These are phyloP conservation scores for Cydia strobilella DNA, from an alignment of 1,140 invertebrate genomes.

Conservation along the genomic window DNA sequence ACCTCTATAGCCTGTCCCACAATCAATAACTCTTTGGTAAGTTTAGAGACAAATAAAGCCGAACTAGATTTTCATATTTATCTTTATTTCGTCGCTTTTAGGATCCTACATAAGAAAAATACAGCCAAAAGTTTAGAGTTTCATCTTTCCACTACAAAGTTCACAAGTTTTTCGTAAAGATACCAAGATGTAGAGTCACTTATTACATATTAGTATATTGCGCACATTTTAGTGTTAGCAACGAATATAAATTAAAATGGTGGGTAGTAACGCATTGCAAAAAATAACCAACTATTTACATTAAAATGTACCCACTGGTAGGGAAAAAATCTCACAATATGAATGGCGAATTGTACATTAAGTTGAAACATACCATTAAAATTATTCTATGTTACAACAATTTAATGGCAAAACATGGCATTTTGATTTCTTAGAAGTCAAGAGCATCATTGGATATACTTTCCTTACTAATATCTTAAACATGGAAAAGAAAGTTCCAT, in stretches of 20 bases:
- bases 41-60: slow-evolving; percentile 34
- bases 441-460: slow-evolving; percentile 21
- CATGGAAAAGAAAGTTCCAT: slow-evolving; percentile 24
- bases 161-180: slow-evolving; percentile 8
- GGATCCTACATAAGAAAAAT: slow-evolving; percentile 67
- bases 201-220: slow-evolving; percentile 20
- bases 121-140: slow-evolving; percentile 49
- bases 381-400: slow-evolving; percentile 22
- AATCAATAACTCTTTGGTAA: background rate
- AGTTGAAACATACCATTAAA: slow-evolving; percentile 7
- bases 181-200: slow-evolving; percentile 28
- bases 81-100: slow-evolving; percentile 67
- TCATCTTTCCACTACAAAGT: slow-evolving; percentile 36
- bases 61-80: slow-evolving; percentile 52
- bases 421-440: slow-evolving; percentile 12
- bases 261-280: background rate
- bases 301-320: background rate
- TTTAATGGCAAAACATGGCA: slow-evolving; percentile 27
- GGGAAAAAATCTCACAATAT: background rate
- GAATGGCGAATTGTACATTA: background rate
- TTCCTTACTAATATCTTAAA: slow-evolving; percentile 26
- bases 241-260: background rate
- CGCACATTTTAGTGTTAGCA: background rate
- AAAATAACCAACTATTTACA: background rate
- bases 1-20: too few species aligned